Evolutionary conservation across 2,113 vertebrate genomes (phyloP).

Genomic region (Tachycineta bicolor): DNA sequence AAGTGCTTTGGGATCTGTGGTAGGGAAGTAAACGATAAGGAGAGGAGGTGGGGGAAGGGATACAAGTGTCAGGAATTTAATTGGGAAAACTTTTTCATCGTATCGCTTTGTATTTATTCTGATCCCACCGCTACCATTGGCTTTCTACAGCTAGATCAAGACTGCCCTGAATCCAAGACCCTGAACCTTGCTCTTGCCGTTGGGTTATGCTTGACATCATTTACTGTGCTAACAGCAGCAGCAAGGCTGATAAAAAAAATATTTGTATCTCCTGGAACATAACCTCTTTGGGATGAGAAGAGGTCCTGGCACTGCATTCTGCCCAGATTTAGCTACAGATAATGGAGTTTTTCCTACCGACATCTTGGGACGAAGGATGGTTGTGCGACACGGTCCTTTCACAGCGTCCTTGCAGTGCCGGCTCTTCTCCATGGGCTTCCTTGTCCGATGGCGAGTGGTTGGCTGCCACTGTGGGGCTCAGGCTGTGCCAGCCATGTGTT

Average conservation of each 20-base stretch:
- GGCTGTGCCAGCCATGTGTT: background rate
- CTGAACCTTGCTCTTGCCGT: background rate
- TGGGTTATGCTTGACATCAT: background rate
- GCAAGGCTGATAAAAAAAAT: background rate
- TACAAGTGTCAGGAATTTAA: background rate
- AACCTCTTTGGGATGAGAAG: background rate
- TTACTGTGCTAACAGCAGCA: background rate
- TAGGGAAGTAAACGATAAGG: background rate
- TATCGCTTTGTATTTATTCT: background rate
- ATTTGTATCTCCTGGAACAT: background rate
- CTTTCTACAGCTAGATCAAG: background rate
- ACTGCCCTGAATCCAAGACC: background rate
- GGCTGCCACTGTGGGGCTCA: rapidly evolving
- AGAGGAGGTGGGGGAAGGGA: background rate
- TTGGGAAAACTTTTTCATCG: background rate
- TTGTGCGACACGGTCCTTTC: rapidly evolving
- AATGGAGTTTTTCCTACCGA: background rate
- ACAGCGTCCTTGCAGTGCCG: background rate
- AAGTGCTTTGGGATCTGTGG: background rate
- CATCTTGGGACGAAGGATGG: background rate
- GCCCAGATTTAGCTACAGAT: background rate
- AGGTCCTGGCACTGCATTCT: background rate
- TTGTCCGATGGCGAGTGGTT: rapidly evolving
- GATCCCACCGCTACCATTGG: background rate
- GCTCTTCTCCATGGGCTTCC: background rate